Base-by-base conservation (phyloP, 2,888 invertebrate genomes). In the Agrotis clavis region DNA sequence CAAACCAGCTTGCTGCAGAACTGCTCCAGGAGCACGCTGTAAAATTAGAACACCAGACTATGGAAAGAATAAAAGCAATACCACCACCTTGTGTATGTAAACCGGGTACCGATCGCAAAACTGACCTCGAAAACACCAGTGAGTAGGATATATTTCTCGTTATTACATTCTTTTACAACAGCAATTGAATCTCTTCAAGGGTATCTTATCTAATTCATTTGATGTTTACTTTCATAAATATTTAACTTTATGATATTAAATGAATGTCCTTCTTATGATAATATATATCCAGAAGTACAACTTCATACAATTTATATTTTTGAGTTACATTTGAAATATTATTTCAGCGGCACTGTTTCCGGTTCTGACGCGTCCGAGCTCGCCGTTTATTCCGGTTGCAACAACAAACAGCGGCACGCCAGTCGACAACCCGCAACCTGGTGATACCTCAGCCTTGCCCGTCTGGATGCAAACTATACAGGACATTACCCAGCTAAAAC, bases 81-180 rank as follows among this genome's bases (percentile, higher is more conserved):
- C 92, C 92, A 2, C 90, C 90, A 3, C 92, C 93, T 3, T 95
- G 95, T 82, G 89, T 87, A 67, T 94, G 94, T 79, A 85, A 81
- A 67, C 83, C 84, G 41, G 41, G 11, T 41, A 5, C 41, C 41
- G 11, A 41, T 41, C 41, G 41, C 41, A 41, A 41, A 41, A 41
- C 41, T 41, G 41, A 41, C 41, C 41, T 11, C 41, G 41, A 41
- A 41, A 41, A 41, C 41, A 11, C 41, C 11, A 41, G 57, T 57
- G n/a, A 35, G 57, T 57, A 14, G n/a, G n/a, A 35, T n/a, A 57
- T 57, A n/a, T 57, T 57, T 35, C 14, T n/a, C n/a, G 35, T 57
- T 25, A n/a, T 57, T n/a, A 35, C 35, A 35, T 70, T 6, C 14
- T 35, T 54, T 7, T 21, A 21, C 18, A 30, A 14, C 2, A 30